Evolutionary conservation across 2,797 vertebrate genomes (phyloP), one percentile per base, ranked within the genome.

Genomic region (Microctenopoma stevenorrisi): DNA sequence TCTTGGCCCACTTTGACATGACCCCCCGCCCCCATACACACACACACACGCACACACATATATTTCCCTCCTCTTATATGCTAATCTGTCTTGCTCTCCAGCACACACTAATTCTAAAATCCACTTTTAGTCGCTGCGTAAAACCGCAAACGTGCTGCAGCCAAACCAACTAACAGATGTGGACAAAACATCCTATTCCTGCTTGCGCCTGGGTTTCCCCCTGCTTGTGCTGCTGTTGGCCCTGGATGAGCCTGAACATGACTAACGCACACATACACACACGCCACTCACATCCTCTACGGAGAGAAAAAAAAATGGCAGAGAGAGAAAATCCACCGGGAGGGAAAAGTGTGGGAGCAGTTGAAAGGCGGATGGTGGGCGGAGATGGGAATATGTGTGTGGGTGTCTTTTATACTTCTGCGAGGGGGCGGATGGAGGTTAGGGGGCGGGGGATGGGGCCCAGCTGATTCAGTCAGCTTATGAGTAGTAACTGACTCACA

Each of bases 401-500:
- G 87, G 86, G 86, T 85, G 88, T 89, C 70, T 76, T 90, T 90
- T 92, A 87, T 86, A 85, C 66, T 86, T 72, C 65, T 78, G 72
- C 26, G 78, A 86, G 85, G 84, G 87, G 88, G 89, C 74, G 89
- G 85, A 81, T 79, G 86, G 88, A 89, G 89, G 88, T 89, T 88
- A 88, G 92, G 83, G 85, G 90, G 90, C 76, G 86, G 88, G 84
- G 82, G 79, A 81, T 77, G 85, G 80, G 83, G 76, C 50, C 70
- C 46, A 83, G 82, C 78, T 88, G 86, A 91, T 83, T 92, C 86
- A 92, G 87, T 43, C 51, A 13, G 53, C 83, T 92, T 75, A 81
- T 94, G 93, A 95, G 88, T 91, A 90, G 86, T 90, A 83, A 89
- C 77, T 95, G 93, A 95, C 83, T 95, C 94, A 95, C 89, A 84